These are phyloP conservation scores for Drosophila ercepeae DNA, from an alignment of 1,140 invertebrate genomes.

Conservation along the genomic window DNA sequence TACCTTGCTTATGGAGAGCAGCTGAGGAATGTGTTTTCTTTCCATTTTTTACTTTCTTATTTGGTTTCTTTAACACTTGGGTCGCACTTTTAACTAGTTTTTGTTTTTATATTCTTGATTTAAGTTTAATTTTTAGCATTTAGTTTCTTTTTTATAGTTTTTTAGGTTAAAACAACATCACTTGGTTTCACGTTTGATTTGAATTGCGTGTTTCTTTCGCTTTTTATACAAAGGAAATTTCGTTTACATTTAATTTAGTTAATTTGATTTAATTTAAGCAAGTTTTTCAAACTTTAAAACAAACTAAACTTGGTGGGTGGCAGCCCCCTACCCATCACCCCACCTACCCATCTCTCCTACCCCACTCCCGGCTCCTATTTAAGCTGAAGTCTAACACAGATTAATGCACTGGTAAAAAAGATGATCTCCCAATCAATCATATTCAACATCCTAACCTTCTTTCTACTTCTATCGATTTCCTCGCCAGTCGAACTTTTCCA, in stretches of 20 bases:
- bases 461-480: conserved; percentile 8
- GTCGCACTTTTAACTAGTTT: conserved; percentile 60
- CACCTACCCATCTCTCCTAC: background rate
- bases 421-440: conserved; percentile 5
- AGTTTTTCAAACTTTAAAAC: conserved; percentile 74
- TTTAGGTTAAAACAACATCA: conserved; percentile 82
- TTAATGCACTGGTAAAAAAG: conserved; percentile 80
- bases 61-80: conserved; percentile 62
- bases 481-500: conserved; percentile 19
- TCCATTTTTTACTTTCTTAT: conserved; percentile 38
- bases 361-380: conserved; percentile 35
- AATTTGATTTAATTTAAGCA: conserved; percentile 63
- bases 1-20: conserved; percentile 49
- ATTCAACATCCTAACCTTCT: conserved; percentile 3
- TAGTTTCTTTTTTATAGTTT: conserved; percentile 40
- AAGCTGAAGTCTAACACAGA: conserved; percentile 77
- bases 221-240: conserved; percentile 39
- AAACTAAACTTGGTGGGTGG: conserved; percentile 45
- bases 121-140: conserved; percentile 67
- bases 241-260: conserved; percentile 53
- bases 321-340: conserved; percentile 4
- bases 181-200: conserved; percentile 84
- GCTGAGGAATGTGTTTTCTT: conserved; percentile 46
- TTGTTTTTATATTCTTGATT: conserved; percentile 26
- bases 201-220: conserved; percentile 59